These are phyloP conservation scores for Pterostichus niger DNA, from an alignment of 2,888 invertebrate genomes.

Conservation along the genomic window DNA sequence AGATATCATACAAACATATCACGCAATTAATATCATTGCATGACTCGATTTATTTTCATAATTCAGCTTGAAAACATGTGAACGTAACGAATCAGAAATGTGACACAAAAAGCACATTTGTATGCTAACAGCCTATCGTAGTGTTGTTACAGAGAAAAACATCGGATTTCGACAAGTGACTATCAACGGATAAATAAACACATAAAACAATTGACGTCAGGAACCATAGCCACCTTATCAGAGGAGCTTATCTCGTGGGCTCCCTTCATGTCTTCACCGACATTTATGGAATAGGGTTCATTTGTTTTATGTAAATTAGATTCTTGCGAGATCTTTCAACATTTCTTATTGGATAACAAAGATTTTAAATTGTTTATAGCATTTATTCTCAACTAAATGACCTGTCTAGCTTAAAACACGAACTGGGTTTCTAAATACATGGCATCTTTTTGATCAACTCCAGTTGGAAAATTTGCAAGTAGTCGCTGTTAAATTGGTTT, in stretches of 20 bases:
- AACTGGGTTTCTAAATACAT: no score
- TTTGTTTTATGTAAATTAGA: conserved; percentile 31
- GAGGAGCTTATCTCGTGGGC: neutral
- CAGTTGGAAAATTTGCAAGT: no score
- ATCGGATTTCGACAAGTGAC: conserved; percentile 21
- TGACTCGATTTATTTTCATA: conserved; percentile 27
- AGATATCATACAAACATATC: neutral
- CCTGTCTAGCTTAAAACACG: no score
- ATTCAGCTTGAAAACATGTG: conserved; percentile 35
- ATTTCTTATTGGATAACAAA: neutral
- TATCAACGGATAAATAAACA: conserved; percentile 20
- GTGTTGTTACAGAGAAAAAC: conserved; percentile 4
- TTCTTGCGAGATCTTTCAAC: neutral
- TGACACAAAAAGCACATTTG: conserved; percentile 22
- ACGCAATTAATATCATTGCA: neutral
- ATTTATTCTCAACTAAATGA: no score
- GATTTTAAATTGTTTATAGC: no score
- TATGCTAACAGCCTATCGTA: neutral
- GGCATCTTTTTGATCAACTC: no score
- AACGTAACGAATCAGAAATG: conserved; percentile 41
- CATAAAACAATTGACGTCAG: conserved; percentile 6
- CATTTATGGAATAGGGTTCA: neutral
- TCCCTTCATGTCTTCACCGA: conserved; percentile 23
- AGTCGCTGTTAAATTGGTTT: no score
- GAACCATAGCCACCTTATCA: conserved; percentile 2